These are phyloP conservation scores for Exephanes ischioxanthus DNA, from an alignment of 2,888 invertebrate species.

Conservation along the genomic window DNA sequence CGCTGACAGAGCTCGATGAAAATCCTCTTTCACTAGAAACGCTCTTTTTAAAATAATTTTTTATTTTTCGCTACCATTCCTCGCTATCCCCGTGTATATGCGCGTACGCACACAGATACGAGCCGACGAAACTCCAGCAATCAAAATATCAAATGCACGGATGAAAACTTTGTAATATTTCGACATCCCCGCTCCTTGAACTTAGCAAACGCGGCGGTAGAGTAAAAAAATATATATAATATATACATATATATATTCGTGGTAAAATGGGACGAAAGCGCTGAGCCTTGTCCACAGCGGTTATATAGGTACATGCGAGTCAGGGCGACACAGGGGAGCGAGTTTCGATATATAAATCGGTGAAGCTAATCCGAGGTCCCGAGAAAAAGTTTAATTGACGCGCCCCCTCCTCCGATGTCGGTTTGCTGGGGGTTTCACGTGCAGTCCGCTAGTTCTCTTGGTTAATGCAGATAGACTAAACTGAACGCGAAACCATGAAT, in stretches of 20 bases:
- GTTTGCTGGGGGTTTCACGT: slow-evolving; percentile 47
- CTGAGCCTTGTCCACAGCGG: background rate
- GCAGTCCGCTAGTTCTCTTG: slow-evolving; percentile 30
- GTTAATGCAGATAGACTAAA: slow-evolving; percentile 58
- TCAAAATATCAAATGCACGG: slow-evolving; percentile 41
- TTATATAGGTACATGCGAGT: background rate
- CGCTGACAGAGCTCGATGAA: background rate
- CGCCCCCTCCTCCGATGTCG: slow-evolving; percentile 46
- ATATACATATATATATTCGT: background rate
- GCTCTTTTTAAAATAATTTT: background rate
- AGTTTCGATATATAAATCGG: slow-evolving; percentile 63
- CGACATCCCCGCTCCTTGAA: background rate
- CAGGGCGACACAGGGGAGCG: background rate
- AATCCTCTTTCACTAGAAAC: slow-evolving; percentile 34
- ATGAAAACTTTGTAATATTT: slow-evolving; percentile 6
- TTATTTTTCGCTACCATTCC: slow-evolving; percentile 11
- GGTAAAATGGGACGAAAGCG: background rate
- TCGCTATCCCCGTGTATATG: background rate
- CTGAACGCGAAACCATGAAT: slow-evolving; percentile 33
- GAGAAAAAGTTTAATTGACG: slow-evolving; percentile 74
- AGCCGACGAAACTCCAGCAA: background rate
- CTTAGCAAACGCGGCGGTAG: background rate
- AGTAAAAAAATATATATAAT: background rate
- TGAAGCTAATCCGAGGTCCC: slow-evolving; percentile 43
- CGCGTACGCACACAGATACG: background rate